A percentile compares a stretch with the other conserved stretches of the same genome.
phyloP scores from a whole-genome alignment of 2,797 vertebrate genomes.

The Macropus fuliginosus region DNA sequence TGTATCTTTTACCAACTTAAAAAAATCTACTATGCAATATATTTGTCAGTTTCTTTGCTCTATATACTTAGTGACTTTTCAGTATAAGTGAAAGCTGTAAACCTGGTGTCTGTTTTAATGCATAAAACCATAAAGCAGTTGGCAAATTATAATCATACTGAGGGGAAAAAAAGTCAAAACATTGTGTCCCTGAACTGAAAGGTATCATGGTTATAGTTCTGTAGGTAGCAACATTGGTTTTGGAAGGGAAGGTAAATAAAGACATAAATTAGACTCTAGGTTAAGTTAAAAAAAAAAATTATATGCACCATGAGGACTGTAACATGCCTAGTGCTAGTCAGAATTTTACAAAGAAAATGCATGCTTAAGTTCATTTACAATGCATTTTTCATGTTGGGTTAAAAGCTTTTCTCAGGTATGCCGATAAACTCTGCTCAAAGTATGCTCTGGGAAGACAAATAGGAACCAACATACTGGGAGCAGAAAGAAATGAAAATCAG shows the following conservation, averaged over 20 bases:
- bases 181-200: slow-evolving; percentile 58
- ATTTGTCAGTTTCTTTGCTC: slow-evolving; percentile 49
- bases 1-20: slow-evolving; percentile 59
- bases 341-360: slow-evolving; percentile 76
- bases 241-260: slow-evolving; percentile 74
- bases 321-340: slow-evolving; percentile 72
- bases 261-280: slow-evolving; percentile 77
- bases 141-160: slow-evolving; percentile 62
- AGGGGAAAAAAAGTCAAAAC: slow-evolving; percentile 64
- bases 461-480: slow-evolving; percentile 70
- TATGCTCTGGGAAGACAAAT: slow-evolving; percentile 77
- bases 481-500: slow-evolving; percentile 58
- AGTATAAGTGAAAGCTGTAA: slow-evolving; percentile 72
- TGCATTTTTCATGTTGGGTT: slow-evolving; percentile 71
- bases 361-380: slow-evolving; percentile 75
- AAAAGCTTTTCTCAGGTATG: slow-evolving; percentile 58
- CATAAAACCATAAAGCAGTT: slow-evolving; percentile 70
- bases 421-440: slow-evolving; percentile 66
- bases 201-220: slow-evolving; percentile 54
- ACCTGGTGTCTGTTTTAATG: slow-evolving; percentile 59
- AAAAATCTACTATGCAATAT: slow-evolving; percentile 61
- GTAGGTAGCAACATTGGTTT: slow-evolving; percentile 38
- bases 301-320: slow-evolving; percentile 75
- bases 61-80: slow-evolving; percentile 73
- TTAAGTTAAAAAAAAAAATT: slow-evolving; percentile 81